Evolutionary conservation across 2,888 invertebrate genomes (phyloP).

Genomic region (Arge pagana): DNA sequence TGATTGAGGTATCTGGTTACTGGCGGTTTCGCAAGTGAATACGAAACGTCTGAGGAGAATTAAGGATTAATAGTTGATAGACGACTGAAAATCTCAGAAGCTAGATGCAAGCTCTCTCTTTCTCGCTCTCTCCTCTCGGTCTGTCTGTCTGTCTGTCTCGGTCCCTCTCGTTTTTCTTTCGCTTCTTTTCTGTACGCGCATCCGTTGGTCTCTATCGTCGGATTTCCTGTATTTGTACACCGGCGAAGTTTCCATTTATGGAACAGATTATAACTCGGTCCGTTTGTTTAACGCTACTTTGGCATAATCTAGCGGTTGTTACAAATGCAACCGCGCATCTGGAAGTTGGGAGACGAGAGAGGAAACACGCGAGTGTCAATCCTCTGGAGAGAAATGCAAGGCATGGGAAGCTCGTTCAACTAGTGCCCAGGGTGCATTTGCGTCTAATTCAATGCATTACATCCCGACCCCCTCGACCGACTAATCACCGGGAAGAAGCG

Average conservation of each 20-base stretch:
- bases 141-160: too few species aligned
- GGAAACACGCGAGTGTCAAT: conserved; percentile 29
- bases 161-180: too few species aligned
- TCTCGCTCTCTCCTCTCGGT: too few species aligned
- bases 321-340: conserved; percentile 31
- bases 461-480: conserved; percentile 20
- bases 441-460: conserved; percentile 67
- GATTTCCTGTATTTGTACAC: too few species aligned
- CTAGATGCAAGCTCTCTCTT: too few species aligned
- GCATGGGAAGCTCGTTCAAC: conserved; percentile 51
- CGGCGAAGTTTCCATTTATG: too few species aligned
- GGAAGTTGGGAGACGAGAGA: conserved; percentile 27
- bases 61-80: conserved; percentile 17
- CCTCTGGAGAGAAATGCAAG: conserved; percentile 50
- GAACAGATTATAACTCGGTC: too few species aligned
- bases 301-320: conserved; percentile 27
- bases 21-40: conserved; percentile 20
- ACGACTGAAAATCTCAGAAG: too few species aligned
- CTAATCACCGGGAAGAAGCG: conserved; percentile 24
- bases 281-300: conserved; percentile 30
- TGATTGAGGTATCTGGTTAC: conserved; percentile 53
- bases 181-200: too few species aligned
- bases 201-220: too few species aligned
- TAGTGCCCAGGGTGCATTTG: conserved; percentile 61
- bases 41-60: conserved; percentile 4